Percentiles rank a stretch among this genome's conserved stretches.
phyloP scores from a whole-genome alignment of 2,797 vertebrate genomes.

The Oophaga sylvatica region DNA sequence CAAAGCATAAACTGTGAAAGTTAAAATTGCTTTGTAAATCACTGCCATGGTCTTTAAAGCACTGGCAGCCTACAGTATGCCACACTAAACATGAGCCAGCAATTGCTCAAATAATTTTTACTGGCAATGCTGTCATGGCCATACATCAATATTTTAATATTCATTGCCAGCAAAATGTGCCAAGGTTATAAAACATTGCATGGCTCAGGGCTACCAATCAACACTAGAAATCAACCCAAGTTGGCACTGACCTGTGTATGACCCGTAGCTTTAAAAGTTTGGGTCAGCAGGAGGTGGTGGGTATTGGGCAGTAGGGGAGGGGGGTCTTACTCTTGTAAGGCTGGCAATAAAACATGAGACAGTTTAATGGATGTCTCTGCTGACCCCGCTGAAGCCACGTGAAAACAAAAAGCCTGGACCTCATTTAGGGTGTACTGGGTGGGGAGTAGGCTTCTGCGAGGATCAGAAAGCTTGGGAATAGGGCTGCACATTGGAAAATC shows the following conservation, averaged over 20 bases:
- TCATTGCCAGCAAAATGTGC: constrained; percentile 35
- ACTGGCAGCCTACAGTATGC: constrained; percentile 16
- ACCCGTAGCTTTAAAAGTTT: constrained; percentile 87
- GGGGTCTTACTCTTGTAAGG: constrained; percentile 84
- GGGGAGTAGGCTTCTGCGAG: constrained; percentile 72
- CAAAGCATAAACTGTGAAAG: constrained; percentile 14
- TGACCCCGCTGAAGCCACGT: constrained; percentile 98
- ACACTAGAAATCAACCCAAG: constrained; percentile 84
- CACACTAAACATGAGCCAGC: constrained; percentile 6
- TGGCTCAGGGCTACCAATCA: constrained; percentile 71
- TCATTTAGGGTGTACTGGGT: constrained; percentile 98
- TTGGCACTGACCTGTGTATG: constrained; percentile 92
- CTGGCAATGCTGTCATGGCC: background rate
- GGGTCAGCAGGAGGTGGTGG: constrained; percentile 85
- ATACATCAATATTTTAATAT: constrained; percentile 13
- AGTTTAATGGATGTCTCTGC: constrained; percentile 99
- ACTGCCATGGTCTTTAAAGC: background rate
- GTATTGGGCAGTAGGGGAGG: constrained; percentile 76
- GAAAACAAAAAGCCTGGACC: constrained; percentile 96
- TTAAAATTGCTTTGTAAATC: constrained; percentile 21
- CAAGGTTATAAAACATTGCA: constrained; percentile 66
- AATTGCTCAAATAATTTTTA: constrained; percentile 24
- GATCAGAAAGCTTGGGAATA: constrained; percentile 35
- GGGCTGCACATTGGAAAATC: constrained; percentile 26
- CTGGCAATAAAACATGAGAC: constrained; percentile 99